Conservation (phyloP, 2,888 invertebrate species). For the Sarcophaga caerulescens region DNA sequence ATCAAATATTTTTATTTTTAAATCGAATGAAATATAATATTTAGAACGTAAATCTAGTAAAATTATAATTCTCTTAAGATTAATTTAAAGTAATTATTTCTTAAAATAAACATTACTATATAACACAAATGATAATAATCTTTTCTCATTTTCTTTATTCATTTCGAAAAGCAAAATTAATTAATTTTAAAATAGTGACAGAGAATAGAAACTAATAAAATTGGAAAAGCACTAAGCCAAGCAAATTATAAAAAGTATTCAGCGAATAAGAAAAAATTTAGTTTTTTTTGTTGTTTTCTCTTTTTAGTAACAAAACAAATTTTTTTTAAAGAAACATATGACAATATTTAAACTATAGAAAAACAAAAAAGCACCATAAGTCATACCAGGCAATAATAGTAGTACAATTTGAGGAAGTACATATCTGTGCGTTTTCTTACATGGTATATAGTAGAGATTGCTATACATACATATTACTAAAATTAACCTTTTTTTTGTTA, state of each 20-base stretch:
- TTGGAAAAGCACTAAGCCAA: neutral
- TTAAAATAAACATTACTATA: neutral
- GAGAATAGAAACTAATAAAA: neutral
- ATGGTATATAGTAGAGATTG: neutral
- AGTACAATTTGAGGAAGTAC: neutral
- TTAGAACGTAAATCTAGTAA: neutral
- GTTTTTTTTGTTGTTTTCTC: neutral
- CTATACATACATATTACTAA: neutral
- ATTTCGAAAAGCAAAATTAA: neutral
- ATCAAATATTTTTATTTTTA: neutral
- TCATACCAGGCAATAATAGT: slow-evolving; percentile 28
- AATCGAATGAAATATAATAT: neutral
- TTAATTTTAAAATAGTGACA: too few species aligned
- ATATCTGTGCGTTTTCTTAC: slow-evolving; percentile 48
- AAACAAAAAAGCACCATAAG: slow-evolving; percentile 58
- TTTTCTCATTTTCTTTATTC: neutral
- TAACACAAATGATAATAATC: neutral
- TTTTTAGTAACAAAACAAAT: slow-evolving; percentile 12
- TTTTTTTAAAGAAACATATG: too few species aligned
- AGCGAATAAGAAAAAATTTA: too few species aligned
- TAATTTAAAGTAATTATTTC: neutral
- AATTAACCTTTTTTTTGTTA: slow-evolving; percentile 1
- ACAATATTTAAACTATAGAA: slow-evolving; percentile 20
- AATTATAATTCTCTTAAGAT: neutral
- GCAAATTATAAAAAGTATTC: neutral